These are phyloP conservation scores for Zalophus californianus DNA, from an alignment of 2,797 vertebrate species.

Conservation along the genomic window DNA sequence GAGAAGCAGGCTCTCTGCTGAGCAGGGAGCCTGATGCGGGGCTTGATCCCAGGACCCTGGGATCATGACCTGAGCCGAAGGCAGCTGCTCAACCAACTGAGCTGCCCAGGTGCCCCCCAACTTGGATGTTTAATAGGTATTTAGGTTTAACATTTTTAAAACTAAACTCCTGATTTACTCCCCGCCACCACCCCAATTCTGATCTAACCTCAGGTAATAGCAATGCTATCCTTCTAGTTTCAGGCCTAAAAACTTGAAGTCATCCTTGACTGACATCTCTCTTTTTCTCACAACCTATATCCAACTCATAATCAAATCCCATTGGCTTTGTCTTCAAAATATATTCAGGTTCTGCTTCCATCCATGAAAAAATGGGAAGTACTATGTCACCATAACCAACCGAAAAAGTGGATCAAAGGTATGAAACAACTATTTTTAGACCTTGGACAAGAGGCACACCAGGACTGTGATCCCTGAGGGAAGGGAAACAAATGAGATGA, in stretches of 20 bases:
- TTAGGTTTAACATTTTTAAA: conserved; percentile 49
- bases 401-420: conserved; percentile 3
- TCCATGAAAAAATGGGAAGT: not conserved
- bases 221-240: not conserved
- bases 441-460: not conserved
- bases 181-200: not conserved
- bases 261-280: not conserved
- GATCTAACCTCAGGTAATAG: not conserved
- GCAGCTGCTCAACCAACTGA: no score
- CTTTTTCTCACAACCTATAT: not conserved
- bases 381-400: not conserved
- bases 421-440: not conserved
- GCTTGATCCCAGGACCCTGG: no score
- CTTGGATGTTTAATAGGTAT: not conserved
- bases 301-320: conserved; percentile 20
- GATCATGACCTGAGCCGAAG: no score
- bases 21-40: no score
- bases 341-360: not conserved
- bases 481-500: not conserved
- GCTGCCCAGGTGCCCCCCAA: not conserved
- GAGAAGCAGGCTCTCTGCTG: no score
- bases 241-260: conserved; percentile 35
- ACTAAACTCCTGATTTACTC: not conserved
- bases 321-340: conserved; percentile 42
- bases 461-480: not conserved